Evolutionary conservation across 1,140 invertebrate genomes (phyloP).

Genomic region (Pseudoatta argentina): DNA sequence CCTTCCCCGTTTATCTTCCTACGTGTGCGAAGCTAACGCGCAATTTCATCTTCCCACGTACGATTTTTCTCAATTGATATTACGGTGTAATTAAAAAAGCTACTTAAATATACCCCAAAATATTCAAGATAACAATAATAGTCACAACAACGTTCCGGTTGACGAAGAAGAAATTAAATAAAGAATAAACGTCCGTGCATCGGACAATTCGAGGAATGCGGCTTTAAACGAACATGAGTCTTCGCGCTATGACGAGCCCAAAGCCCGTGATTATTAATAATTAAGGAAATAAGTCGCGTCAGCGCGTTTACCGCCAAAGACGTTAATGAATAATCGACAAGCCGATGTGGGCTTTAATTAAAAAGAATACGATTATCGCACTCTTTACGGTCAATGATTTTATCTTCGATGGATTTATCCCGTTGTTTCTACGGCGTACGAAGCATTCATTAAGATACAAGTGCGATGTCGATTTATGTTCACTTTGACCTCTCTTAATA

Average conservation of each 20-base stretch:
- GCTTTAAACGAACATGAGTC: constrained; percentile 27
- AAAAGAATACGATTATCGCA: neutral
- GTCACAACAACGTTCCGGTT: neutral
- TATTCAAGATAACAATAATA: constrained; percentile 2
- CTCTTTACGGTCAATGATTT: neutral
- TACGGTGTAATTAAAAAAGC: constrained; percentile 5
- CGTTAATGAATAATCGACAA: neutral
- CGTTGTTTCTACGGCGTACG: constrained; percentile 4
- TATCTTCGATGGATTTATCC: neutral
- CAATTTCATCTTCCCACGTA: constrained; percentile 44
- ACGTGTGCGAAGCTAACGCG: neutral
- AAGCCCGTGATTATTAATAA: constrained; percentile 45
- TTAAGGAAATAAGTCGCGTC: constrained; percentile 47
- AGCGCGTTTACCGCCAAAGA: neutral
- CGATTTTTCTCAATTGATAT: constrained; percentile 37
- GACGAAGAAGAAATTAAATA: neutral
- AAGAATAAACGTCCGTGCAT: too few species aligned
- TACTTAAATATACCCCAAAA: neutral
- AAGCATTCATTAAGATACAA: neutral
- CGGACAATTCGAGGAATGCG: constrained; percentile 17
- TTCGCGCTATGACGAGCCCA: neutral
- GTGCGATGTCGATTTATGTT: constrained; percentile 31
- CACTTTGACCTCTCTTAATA: constrained; percentile 24
- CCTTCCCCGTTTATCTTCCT: neutral
- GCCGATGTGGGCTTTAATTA: neutral